Evolutionary conservation across 2,797 vertebrate genomes (phyloP).

Genomic region (Emydoidea blandingii): DNA sequence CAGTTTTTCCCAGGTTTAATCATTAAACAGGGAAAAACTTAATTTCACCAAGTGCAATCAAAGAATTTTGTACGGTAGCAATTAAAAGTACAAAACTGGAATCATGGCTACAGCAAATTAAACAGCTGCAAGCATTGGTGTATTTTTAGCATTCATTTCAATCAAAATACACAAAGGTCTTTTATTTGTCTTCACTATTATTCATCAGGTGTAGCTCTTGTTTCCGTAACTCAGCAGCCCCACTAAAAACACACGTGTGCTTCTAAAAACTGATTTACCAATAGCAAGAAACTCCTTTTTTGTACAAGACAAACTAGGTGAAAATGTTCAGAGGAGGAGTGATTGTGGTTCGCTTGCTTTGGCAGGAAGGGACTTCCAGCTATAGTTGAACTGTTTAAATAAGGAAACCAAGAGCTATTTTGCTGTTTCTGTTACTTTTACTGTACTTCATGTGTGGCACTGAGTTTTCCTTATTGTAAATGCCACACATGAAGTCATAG

Average conservation of each 20-base stretch:
- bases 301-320: conserved; percentile 46
- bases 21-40: conserved; percentile 79
- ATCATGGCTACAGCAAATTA: conserved; percentile 72
- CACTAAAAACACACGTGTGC: conserved; percentile 7
- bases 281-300: conserved; percentile 49
- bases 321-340: conserved; percentile 56
- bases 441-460: conserved; percentile 79
- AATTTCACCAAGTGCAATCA: conserved; percentile 82
- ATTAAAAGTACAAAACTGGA: conserved; percentile 78
- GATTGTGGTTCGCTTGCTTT: conserved; percentile 77
- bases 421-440: conserved; percentile 69
- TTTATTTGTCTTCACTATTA: conserved; percentile 63
- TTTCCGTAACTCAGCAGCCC: conserved; percentile 61
- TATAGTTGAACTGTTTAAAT: conserved; percentile 77
- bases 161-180: conserved; percentile 76
- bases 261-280: conserved; percentile 47
- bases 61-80: conserved; percentile 77
- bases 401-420: conserved; percentile 77
- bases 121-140: conserved; percentile 71
- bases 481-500: conserved; percentile 74
- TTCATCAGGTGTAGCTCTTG: conserved; percentile 31
- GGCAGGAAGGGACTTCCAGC: conserved; percentile 73
- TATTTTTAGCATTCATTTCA: conserved; percentile 77
- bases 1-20: conserved; percentile 76
- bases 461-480: conserved; percentile 67